Conservation (phyloP, 2,888 invertebrate genomes). For the Melieria picta region DNA sequence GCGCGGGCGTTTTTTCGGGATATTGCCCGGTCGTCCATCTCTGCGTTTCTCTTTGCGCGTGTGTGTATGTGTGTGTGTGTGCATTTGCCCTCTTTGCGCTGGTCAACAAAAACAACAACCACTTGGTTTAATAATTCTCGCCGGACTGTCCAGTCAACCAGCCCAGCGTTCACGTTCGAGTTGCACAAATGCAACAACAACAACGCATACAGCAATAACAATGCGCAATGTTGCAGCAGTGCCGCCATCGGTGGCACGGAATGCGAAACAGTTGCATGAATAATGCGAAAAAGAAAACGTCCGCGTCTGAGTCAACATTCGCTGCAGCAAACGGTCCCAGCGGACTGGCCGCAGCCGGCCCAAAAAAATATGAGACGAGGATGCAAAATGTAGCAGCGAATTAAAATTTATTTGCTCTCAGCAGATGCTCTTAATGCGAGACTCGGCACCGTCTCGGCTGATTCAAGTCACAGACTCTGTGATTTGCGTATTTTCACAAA, state of each 20-base stretch:
- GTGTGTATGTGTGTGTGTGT: constrained; percentile 19
- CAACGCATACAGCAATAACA: not conserved
- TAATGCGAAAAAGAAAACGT: constrained; percentile 43
- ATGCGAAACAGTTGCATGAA: constrained; percentile 47
- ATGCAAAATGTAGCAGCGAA: constrained; percentile 1
- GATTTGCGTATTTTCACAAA: too few relatives aligned
- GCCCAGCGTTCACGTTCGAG: constrained; percentile 21
- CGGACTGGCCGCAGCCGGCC: constrained; percentile 23
- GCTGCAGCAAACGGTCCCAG: constrained; percentile 44
- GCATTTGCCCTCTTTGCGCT: not conserved
- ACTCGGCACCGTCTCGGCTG: not conserved
- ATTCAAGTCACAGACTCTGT: too few relatives aligned
- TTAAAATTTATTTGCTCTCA: constrained; percentile 19
- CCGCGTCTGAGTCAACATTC: constrained; percentile 43
- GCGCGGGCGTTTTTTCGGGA: constrained; percentile 29
- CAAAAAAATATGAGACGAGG: not conserved
- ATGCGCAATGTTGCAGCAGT: not conserved
- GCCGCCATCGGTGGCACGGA: constrained; percentile 42
- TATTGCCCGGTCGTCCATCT: constrained; percentile 6
- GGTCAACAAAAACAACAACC: constrained; percentile 30
- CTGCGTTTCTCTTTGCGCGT: constrained; percentile 21
- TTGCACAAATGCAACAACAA: constrained; percentile 7
- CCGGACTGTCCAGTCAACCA: constrained; percentile 21
- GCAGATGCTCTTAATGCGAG: constrained; percentile 14
- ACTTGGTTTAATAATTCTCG: constrained; percentile 38